Percentiles rank a stretch among this genome's conserved stretches.
These are phyloP conservation scores for Bombylius major DNA, from an alignment of 2,888 invertebrate genomes.

Conservation along the genomic window DNA sequence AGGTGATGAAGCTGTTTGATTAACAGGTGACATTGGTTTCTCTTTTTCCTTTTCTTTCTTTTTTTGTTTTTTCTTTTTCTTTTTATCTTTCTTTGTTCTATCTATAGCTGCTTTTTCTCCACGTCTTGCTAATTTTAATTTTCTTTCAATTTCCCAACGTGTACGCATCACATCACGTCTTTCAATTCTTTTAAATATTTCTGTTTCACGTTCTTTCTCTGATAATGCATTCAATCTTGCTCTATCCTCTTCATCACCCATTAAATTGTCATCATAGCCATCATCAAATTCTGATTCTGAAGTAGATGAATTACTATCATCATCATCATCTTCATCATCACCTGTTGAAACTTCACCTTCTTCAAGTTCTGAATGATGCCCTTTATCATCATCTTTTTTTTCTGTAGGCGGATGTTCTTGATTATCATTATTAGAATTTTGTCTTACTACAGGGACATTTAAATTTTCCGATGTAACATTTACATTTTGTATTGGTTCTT, in stretches of 20 bases:
- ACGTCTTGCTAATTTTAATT: constrained; percentile 70
- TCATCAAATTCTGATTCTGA: constrained; percentile 86
- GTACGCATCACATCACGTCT: constrained; percentile 88
- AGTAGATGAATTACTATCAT: constrained; percentile 43
- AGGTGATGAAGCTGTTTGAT: constrained; percentile 8
- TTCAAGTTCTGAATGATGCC: constrained; percentile 58
- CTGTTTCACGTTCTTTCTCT: constrained; percentile 93
- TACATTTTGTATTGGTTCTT: constrained; percentile 15
- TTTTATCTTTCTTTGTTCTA: constrained; percentile 31
- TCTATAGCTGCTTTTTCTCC: constrained; percentile 52
- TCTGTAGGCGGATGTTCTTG: constrained; percentile 8
- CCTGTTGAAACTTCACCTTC: constrained; percentile 80
- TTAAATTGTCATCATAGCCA: constrained; percentile 91
- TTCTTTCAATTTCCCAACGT: constrained; percentile 91
- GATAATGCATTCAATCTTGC: constrained; percentile 82
- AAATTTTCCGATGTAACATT: constrained; percentile 18
- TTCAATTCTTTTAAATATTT: constrained; percentile 93
- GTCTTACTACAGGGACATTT: too few relatives aligned
- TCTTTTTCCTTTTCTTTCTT: constrained; percentile 20
- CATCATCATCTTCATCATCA: constrained; percentile 38
- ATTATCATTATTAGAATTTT: neutral
- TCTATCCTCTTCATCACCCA: constrained; percentile 94
- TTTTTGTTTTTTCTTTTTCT: constrained; percentile 47
- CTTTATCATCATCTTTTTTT: constrained; percentile 21
- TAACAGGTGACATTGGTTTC: constrained; percentile 1